phyloP scores from a whole-genome alignment of 2,113 vertebrate species.

The Pachycephala philippinensis region DNA sequence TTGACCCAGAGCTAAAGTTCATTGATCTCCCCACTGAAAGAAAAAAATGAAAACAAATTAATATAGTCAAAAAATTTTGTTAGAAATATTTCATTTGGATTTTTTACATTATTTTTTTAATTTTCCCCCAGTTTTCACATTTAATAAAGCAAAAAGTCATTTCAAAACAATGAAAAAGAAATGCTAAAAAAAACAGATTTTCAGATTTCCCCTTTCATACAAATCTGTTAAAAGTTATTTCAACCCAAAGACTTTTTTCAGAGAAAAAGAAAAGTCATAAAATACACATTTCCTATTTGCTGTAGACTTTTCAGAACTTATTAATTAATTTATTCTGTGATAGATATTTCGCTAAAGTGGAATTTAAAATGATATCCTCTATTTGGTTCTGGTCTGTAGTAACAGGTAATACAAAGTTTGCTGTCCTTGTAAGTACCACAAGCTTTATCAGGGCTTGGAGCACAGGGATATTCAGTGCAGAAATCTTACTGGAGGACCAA shows the following conservation, averaged over 20 bases:
- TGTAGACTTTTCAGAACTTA: background rate
- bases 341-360: background rate
- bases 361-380: background rate
- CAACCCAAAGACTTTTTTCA: background rate
- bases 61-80: background rate
- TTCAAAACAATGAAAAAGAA: background rate
- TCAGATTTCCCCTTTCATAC: background rate
- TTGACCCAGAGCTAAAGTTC: background rate
- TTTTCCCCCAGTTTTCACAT: background rate
- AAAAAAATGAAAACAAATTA: background rate
- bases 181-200: rapidly evolving
- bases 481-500: background rate
- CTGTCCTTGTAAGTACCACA: background rate
- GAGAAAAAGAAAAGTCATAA: background rate
- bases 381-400: background rate
- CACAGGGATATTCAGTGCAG: background rate
- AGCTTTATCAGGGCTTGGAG: background rate
- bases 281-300: background rate
- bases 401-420: background rate
- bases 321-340: background rate
- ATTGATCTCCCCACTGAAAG: background rate
- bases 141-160: background rate
- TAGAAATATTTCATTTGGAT: background rate
- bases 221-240: background rate
- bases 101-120: background rate